Conservation (phyloP, 2,888 invertebrate genomes). For the Phorcus lineatus region DNA sequence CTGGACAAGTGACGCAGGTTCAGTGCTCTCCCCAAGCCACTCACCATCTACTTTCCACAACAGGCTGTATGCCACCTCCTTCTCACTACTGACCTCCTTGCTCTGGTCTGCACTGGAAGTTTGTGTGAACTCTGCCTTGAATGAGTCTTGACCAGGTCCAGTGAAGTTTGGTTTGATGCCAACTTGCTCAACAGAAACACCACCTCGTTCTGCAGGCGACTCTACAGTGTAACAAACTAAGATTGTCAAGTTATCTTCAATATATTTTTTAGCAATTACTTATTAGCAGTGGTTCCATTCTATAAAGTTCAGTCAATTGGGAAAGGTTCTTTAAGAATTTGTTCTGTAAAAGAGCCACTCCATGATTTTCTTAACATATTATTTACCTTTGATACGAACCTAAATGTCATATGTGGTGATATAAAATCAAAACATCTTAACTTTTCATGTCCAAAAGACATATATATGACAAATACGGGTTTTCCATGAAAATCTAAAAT, state of each 20-base stretch:
- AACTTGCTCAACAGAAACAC: conserved; percentile 31
- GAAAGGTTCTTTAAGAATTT: background rate
- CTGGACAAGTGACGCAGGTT: conserved; percentile 13
- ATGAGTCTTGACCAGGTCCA: conserved; percentile 46
- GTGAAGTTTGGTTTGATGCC: conserved; percentile 37
- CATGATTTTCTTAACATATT: too few relatives aligned
- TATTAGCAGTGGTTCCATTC: too few relatives aligned
- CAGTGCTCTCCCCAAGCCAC: conserved; percentile 34
- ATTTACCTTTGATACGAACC: too few relatives aligned
- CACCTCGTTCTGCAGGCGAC: conserved; percentile 23
- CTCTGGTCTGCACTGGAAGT: background rate
- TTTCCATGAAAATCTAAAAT: too few relatives aligned
- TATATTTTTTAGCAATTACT: too few relatives aligned
- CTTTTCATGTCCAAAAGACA: too few relatives aligned
- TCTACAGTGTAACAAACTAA: background rate
- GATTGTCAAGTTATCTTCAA: too few relatives aligned
- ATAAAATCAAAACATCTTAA: too few relatives aligned
- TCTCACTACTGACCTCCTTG: background rate
- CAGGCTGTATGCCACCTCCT: conserved; percentile 35
- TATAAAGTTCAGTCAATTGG: background rate
- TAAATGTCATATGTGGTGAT: too few relatives aligned
- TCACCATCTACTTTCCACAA: conserved; percentile 49
- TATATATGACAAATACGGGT: too few relatives aligned
- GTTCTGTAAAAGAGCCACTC: too few relatives aligned
- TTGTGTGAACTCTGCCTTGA: conserved; percentile 38